Conservation (phyloP, 2,888 invertebrate genomes). For the Tetramorium bicarinatum region DNA sequence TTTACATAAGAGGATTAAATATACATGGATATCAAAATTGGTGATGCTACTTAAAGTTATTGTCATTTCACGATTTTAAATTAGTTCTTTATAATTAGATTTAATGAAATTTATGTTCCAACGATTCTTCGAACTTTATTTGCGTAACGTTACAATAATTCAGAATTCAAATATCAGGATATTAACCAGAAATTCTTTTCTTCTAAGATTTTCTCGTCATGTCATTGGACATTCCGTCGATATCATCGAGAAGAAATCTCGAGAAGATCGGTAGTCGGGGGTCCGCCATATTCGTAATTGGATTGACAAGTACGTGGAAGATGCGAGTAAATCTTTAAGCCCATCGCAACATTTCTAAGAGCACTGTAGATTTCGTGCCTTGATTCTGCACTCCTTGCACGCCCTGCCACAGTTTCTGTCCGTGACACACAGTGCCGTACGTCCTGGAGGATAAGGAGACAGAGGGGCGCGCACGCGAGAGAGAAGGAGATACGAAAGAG, state of each 20-base stretch:
- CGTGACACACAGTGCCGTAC: constrained; percentile 72
- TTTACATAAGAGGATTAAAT: not conserved
- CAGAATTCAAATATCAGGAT: not conserved
- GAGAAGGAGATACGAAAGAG: not conserved
- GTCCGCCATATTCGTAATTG: constrained; percentile 39
- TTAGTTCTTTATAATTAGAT: not conserved
- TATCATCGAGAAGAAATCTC: constrained; percentile 18
- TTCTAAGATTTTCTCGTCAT: not conserved
- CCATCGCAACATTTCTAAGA: constrained; percentile 49
- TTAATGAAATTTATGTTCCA: constrained; percentile 14
- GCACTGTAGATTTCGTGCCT: constrained; percentile 62
- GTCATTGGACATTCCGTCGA: not conserved
- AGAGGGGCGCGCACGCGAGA: constrained; percentile 6
- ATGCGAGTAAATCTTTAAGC: constrained; percentile 63
- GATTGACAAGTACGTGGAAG: constrained; percentile 50
- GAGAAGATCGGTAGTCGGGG: constrained; percentile 1
- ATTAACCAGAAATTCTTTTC: not conserved
- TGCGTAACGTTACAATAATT: not conserved
- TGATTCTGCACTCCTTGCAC: constrained; percentile 69
- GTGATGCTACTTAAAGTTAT: not conserved
- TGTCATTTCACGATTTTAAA: not conserved
- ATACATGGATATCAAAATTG: not conserved
- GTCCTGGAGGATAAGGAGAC: constrained; percentile 62
- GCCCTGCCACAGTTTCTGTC: constrained; percentile 71
- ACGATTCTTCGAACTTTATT: not conserved